Evolutionary conservation across 2,888 invertebrate genomes (phyloP), one percentile per base, ranked within the genome.

Genomic region (Apotomis betuletana): DNA sequence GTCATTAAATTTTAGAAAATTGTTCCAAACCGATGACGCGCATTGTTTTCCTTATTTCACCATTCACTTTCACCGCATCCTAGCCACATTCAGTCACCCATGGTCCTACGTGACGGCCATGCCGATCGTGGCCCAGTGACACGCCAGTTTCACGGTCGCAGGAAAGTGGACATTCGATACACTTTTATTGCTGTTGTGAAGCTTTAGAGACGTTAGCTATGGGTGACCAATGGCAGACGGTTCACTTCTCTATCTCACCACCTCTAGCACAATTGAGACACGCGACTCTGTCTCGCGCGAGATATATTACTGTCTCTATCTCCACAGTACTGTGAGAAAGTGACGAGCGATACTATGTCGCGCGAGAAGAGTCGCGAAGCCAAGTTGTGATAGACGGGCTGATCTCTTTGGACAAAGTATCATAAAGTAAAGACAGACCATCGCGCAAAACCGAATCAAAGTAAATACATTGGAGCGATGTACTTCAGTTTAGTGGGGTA

Each of bases 141-240:
- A 85, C 81, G 90, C 86, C 87, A 75, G 64, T 83, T 85, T 86
- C 87, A 87, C 83, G 87, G 86, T 80, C 86, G 77, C 82, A 85
- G 78, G 89, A 89, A 89, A 90, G 90, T 87, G 80, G 74, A 57
- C 41, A 71, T 76, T 75, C 57, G 72, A 58, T 67, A 74, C 74
- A 73, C 74, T 72, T 72, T 76, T 77, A 69, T 49, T 46, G 46
- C 54, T 46, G 27, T 57, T 41, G 27, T 41, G 41, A 41, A 4
- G 41, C 41, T 58, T 49, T 46, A 52, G 27, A 41, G 36, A 49
- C 36, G 61, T 27, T 44, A 8, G 46, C 8, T 46, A 41, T 46
- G 60, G 59, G 44, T 60, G 44, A 60, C 59, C 3, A 41, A 27
- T 27, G 27, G 27, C 27, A 27, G 27, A 13, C 41, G 8, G 13